Evolutionary conservation across 1,140 invertebrate genomes (phyloP).

Genomic region (Lepidurus apus): DNA sequence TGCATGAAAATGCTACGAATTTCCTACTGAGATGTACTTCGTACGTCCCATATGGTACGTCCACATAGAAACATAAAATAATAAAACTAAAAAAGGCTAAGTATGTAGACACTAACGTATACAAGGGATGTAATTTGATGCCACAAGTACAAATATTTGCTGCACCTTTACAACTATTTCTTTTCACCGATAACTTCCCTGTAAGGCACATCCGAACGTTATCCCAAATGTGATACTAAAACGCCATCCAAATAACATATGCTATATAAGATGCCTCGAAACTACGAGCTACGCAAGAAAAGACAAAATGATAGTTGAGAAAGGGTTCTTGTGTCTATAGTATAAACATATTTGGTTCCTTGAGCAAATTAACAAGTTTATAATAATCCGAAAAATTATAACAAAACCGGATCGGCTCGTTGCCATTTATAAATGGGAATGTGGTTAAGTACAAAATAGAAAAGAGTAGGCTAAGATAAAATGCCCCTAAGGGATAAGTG

Average conservation of each 20-base stretch:
- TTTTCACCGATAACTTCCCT: neutral
- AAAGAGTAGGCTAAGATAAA: neutral
- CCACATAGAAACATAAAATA: too few relatives aligned
- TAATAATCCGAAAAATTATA: neutral
- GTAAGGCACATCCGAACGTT: neutral
- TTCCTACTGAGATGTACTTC: too few relatives aligned
- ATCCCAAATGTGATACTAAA: neutral
- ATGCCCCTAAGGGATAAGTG: neutral
- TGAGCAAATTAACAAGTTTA: slow-evolving; percentile 8
- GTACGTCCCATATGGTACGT: too few relatives aligned
- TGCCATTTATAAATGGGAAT: neutral
- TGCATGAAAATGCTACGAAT: too few relatives aligned
- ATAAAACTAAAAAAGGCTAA: too few relatives aligned
- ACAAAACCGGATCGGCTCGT: neutral
- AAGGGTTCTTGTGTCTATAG: neutral
- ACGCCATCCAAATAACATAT: neutral
- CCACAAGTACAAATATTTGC: too few relatives aligned
- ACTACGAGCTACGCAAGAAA: neutral
- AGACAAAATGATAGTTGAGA: neutral
- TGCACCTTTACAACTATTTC: too few relatives aligned
- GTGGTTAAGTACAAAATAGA: neutral
- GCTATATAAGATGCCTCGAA: neutral
- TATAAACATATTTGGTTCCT: slow-evolving; percentile 6
- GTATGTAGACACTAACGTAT: too few relatives aligned
- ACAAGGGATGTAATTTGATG: too few relatives aligned